phyloP scores from a whole-genome alignment of 2,888 invertebrate genomes.

The Cryptus armator region DNA sequence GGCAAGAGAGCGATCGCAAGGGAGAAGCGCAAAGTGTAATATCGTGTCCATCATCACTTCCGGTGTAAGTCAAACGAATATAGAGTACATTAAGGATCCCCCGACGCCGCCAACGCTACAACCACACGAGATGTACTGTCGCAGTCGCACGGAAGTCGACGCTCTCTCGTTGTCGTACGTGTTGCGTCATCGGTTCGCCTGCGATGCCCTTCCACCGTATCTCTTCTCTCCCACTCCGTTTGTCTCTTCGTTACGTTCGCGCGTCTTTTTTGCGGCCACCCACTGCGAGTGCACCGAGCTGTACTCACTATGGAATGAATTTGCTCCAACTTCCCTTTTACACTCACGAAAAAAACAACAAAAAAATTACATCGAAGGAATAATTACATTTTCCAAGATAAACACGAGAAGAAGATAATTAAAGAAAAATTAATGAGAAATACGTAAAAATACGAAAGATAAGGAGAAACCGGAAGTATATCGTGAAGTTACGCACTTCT shows the following conservation, averaged over 20 bases:
- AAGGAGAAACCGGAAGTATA: constrained; percentile 34
- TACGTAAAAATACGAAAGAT: background rate
- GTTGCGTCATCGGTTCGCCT: constrained; percentile 58
- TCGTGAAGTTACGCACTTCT: background rate
- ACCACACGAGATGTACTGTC: constrained; percentile 29
- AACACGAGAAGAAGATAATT: background rate
- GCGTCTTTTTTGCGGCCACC: constrained; percentile 69
- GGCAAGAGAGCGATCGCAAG: constrained; percentile 17
- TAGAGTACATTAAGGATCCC: constrained; percentile 74
- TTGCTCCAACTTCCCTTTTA: constrained; percentile 2
- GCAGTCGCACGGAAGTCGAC: constrained; percentile 57
- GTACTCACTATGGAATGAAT: constrained; percentile 41
- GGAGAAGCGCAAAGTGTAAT: constrained; percentile 46
- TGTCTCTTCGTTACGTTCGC: constrained; percentile 2
- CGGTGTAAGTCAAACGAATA: constrained; percentile 79
- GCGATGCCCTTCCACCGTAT: constrained; percentile 33
- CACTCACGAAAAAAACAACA: too few species aligned
- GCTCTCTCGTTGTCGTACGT: constrained; percentile 28
- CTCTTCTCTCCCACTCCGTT: constrained; percentile 7
- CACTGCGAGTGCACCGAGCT: constrained; percentile 46
- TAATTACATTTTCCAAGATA: background rate
- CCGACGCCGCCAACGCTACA: background rate
- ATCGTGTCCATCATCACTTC: constrained; percentile 79
- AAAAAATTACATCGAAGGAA: background rate
- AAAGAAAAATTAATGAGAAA: background rate